Evolutionary conservation across 2,888 invertebrate species (phyloP).

Genomic region (Callyntrura sp.): DNA sequence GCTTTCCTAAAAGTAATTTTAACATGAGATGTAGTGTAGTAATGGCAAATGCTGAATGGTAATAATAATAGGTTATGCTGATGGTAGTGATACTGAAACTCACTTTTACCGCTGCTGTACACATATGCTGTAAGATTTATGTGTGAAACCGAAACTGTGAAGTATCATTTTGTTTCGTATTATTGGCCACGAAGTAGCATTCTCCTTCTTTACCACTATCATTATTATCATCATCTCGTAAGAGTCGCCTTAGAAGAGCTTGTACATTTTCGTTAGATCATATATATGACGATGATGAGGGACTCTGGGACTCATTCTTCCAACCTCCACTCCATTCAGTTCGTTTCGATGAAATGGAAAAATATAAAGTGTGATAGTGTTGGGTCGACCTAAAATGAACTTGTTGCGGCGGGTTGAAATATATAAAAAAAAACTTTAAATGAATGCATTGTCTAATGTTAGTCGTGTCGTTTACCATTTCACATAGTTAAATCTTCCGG

Average conservation of each 20-base stretch:
- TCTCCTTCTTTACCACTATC: not conserved
- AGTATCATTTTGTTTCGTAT: not conserved
- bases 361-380: not conserved
- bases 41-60: not conserved
- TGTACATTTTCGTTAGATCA: not conserved
- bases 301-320: too few species aligned
- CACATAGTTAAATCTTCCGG: slow-evolving; percentile 22
- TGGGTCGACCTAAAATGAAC: not conserved
- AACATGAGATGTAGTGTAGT: not conserved
- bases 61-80: not conserved
- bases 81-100: not conserved
- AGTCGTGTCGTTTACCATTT: not conserved
- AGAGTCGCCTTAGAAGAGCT: not conserved
- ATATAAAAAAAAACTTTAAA: not conserved
- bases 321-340: not conserved
- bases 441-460: slow-evolving; percentile 33
- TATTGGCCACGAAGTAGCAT: slow-evolving; percentile 12
- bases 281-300: not conserved
- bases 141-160: not conserved
- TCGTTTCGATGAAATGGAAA: not conserved
- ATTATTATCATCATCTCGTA: not conserved
- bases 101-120: too few species aligned
- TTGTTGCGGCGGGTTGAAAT: not conserved
- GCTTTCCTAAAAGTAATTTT: not conserved
- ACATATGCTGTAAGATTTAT: not conserved